phyloP scores from a whole-genome alignment of 2,888 invertebrate genomes.

The Drosophila lacicola region DNA sequence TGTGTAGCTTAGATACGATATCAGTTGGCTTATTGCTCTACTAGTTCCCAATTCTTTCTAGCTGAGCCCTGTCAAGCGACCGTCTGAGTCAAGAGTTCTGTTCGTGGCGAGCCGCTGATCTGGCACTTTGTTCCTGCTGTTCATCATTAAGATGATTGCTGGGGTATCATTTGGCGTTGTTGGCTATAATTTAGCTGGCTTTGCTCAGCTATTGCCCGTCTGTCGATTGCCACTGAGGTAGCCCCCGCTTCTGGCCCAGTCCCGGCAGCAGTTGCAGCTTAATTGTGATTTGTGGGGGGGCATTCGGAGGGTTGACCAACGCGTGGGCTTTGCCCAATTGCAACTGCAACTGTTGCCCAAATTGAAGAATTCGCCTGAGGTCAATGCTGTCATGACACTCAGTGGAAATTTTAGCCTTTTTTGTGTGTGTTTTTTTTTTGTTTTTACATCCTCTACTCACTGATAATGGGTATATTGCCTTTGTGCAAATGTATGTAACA shows the following conservation, averaged over 20 bases:
- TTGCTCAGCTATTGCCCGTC: constrained; percentile 3
- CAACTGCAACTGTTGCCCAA: constrained; percentile 51
- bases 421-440: background rate
- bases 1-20: background rate
- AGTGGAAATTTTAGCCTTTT: constrained; percentile 28
- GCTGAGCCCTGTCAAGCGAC: background rate
- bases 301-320: constrained; percentile 4
- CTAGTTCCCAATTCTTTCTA: too few species aligned
- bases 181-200: constrained; percentile 45
- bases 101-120: constrained; percentile 18
- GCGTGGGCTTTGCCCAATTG: constrained; percentile 29
- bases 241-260: constrained; percentile 12
- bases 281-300: constrained; percentile 41
- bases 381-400: constrained; percentile 74
- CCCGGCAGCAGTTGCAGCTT: constrained; percentile 17
- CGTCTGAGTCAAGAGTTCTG: background rate
- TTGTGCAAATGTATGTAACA: background rate
- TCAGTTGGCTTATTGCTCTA: background rate
- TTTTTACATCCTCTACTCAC: background rate
- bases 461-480: background rate
- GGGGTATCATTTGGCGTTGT: constrained; percentile 42
- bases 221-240: constrained; percentile 27
- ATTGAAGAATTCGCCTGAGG: constrained; percentile 59
- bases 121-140: constrained; percentile 7
- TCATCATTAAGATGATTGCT: constrained; percentile 59